Evolutionary conservation across 2,888 invertebrate genomes (phyloP).

Genomic region (Tetragonula carbonaria): DNA sequence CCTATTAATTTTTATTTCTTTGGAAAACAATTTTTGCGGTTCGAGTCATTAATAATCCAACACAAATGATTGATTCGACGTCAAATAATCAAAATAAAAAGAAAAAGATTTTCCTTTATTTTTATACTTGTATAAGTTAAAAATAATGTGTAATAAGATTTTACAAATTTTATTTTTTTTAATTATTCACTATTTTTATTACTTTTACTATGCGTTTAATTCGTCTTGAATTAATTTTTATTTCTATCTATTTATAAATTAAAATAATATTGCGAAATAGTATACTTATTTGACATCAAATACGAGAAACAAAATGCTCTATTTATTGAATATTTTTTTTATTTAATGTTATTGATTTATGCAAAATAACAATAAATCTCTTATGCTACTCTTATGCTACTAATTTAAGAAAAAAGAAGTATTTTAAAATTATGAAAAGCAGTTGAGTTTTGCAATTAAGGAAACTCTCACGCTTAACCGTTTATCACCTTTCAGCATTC

Average conservation of each 20-base stretch:
- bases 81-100: no score
- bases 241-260: not conserved
- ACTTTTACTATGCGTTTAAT: no score
- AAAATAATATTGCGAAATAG: not conserved
- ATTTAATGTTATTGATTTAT: no score
- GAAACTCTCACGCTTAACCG: not conserved
- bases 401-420: not conserved
- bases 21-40: no score
- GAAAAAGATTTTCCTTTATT: no score
- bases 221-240: not conserved
- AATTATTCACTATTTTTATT: no score
- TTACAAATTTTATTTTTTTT: no score
- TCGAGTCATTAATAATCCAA: no score
- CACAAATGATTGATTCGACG: no score
- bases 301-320: not conserved
- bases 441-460: not conserved
- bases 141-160: no score
- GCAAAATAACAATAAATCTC: not conserved
- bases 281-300: not conserved
- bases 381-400: not conserved
- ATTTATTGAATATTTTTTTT: not conserved
- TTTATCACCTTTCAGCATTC: slow-evolving; percentile 10
- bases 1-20: no score
- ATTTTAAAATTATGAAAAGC: not conserved
- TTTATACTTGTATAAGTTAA: no score